These are phyloP conservation scores for Megalurothrips usitatus DNA, from an alignment of 2,888 invertebrate genomes.

Conservation along the genomic window DNA sequence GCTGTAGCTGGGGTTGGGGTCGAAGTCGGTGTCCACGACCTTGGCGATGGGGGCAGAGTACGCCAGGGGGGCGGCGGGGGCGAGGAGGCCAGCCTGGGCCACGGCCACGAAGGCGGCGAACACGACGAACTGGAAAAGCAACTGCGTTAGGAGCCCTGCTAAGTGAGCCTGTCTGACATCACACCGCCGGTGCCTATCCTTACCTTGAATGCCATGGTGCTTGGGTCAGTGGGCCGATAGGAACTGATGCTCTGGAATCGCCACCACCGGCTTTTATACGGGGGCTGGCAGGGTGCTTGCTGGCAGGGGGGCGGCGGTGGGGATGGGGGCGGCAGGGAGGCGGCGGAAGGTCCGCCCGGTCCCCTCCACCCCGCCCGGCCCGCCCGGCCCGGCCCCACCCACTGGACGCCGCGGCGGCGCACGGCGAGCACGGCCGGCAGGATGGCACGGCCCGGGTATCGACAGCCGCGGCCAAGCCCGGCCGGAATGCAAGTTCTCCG, in stretches of 20 bases:
- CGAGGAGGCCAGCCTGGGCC: neutral
- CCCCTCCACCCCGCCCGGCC: neutral
- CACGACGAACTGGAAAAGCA: neutral
- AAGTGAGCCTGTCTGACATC: neutral
- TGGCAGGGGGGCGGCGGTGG: neutral
- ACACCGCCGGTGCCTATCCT: neutral
- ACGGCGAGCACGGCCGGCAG: too few species aligned
- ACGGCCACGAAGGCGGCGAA: conserved; percentile 15
- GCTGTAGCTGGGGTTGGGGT: conserved; percentile 31
- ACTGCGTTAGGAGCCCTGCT: neutral
- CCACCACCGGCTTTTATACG: neutral
- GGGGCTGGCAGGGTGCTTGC: neutral
- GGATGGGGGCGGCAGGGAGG: neutral
- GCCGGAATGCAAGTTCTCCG: too few species aligned
- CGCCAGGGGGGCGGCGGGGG: neutral
- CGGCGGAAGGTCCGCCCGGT: neutral
- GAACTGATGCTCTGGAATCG: neutral
- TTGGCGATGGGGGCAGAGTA: conserved; percentile 3
- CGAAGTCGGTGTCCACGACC: conserved; percentile 14
- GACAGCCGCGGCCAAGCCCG: too few species aligned
- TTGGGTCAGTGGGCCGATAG: neutral
- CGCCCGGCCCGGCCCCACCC: too few species aligned
- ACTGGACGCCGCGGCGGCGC: too few species aligned
- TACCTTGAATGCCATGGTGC: conserved; percentile 4
- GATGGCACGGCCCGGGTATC: too few species aligned